A percentile compares a stretch with the other conserved stretches of the same genome.
These are phyloP conservation scores for Oegoconia quadripuncta DNA, from an alignment of 2,888 invertebrate genomes.

Conservation along the genomic window DNA sequence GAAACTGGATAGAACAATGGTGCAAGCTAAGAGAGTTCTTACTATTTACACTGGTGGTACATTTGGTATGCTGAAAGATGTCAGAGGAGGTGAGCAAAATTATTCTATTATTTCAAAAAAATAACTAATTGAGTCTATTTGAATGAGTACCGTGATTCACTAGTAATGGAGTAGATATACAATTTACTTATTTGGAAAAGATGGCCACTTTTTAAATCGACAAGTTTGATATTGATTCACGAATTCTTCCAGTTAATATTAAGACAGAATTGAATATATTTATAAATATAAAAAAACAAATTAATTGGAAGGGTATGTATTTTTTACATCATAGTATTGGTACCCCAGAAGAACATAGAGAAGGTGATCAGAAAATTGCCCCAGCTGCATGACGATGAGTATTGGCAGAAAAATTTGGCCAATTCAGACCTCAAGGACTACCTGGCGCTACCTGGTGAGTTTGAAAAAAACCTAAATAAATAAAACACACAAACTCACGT, in stretches of 20 bases:
- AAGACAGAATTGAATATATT: no score
- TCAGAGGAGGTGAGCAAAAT: conserved; percentile 83
- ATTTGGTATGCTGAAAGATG: conserved; percentile 95
- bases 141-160: no score
- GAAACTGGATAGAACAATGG: conserved; percentile 30
- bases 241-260: no score
- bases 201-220: no score
- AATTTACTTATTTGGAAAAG: not conserved
- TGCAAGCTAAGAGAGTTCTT: conserved; percentile 40
- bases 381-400: conserved; percentile 59
- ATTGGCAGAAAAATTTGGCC: conserved; percentile 46
- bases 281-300: no score
- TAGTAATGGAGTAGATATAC: no score
- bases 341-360: conserved; percentile 66
- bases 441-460: conserved; percentile 55
- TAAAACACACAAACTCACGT: not conserved
- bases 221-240: no score
- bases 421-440: conserved; percentile 48
- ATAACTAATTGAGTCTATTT: no score
- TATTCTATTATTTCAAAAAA: no score
- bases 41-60: conserved; percentile 96
- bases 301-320: no score
- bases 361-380: conserved; percentile 55
- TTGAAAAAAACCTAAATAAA: no score
- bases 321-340: no score